Evolutionary conservation across 2,113 vertebrate genomes (phyloP).

Genomic region (Columba janthina): DNA sequence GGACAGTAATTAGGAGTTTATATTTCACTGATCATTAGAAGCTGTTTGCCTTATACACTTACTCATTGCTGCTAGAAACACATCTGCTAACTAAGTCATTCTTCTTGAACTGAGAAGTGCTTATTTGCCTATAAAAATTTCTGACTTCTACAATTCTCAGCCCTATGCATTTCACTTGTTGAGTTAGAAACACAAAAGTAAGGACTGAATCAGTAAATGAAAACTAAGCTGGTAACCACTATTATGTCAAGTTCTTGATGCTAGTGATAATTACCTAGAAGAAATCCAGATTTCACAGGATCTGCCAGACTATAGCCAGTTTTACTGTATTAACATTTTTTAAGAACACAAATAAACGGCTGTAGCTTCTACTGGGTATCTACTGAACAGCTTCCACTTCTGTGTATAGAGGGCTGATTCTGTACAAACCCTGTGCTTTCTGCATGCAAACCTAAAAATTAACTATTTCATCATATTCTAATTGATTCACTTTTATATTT

Average conservation of each 20-base stretch:
- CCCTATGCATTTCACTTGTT: background rate
- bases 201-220: background rate
- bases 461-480: background rate
- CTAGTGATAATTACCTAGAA: background rate
- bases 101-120: background rate
- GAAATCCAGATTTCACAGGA: background rate
- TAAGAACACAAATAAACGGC: background rate
- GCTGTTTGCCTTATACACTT: background rate
- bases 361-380: background rate
- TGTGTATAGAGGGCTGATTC: background rate
- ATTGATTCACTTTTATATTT: background rate
- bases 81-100: background rate
- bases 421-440: background rate
- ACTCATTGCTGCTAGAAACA: background rate
- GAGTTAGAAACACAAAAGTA: background rate
- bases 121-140: background rate
- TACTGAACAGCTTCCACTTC: background rate
- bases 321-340: background rate
- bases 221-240: background rate
- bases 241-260: background rate
- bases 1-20: background rate
- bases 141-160: background rate
- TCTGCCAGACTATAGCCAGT: background rate
- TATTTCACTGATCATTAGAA: conserved; percentile 13
- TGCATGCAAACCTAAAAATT: background rate